These are phyloP conservation scores for Pelochelys cantorii DNA, from an alignment of 2,797 vertebrate species.

Conservation along the genomic window DNA sequence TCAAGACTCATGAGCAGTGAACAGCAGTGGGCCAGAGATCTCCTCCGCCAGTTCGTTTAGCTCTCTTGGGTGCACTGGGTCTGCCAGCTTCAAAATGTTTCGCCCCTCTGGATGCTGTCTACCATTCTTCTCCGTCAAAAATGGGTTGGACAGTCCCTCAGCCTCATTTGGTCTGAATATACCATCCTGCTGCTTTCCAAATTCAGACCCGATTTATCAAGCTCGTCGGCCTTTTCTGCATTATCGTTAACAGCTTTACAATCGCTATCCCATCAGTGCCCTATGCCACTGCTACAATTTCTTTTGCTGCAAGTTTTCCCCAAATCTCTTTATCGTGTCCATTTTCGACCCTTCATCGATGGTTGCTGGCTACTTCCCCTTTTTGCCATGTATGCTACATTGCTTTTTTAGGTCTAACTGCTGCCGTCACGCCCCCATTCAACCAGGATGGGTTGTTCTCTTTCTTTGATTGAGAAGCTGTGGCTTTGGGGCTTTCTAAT, in stretches of 20 bases:
- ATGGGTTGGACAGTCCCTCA: background rate
- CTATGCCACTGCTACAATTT: background rate
- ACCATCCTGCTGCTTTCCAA: background rate
- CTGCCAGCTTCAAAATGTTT: background rate
- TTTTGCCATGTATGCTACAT: background rate
- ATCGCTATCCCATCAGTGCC: background rate
- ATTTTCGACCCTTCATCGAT: background rate
- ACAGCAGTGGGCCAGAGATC: background rate
- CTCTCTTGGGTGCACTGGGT: background rate
- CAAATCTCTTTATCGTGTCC: background rate
- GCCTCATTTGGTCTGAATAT: background rate
- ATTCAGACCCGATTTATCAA: background rate
- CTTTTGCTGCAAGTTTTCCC: background rate
- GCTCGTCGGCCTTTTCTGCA: background rate
- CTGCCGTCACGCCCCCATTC: background rate
- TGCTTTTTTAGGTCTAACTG: background rate
- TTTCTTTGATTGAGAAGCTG: background rate
- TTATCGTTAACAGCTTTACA: background rate
- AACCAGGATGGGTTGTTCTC: background rate
- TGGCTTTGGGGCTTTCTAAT: background rate
- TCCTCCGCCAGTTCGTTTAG: background rate
- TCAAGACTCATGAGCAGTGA: background rate
- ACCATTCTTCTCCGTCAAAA: background rate
- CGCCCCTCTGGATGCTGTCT: background rate
- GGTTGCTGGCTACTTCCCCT: background rate